Percentiles rank a stretch among this genome's conserved stretches.
Conservation (phyloP, 2,888 invertebrate species). For the Drosophila eohydei region DNA sequence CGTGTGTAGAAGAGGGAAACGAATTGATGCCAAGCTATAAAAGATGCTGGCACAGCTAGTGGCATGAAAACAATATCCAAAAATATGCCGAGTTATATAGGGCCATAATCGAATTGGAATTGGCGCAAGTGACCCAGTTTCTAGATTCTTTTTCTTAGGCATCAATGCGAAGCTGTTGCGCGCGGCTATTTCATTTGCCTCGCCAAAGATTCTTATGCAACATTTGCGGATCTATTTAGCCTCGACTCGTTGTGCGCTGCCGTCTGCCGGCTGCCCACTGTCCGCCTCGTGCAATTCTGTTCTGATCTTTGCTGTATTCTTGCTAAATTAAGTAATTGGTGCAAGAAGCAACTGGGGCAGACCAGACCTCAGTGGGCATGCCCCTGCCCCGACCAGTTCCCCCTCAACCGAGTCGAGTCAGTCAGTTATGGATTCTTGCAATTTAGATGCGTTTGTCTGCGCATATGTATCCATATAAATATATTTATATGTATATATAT, state of each 20-base stretch:
- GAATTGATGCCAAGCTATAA: background rate
- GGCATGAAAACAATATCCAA: background rate
- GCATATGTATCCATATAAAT: slow-evolving; percentile 27
- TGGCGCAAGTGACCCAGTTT: slow-evolving; percentile 61
- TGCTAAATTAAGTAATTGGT: slow-evolving; percentile 78
- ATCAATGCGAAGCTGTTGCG: slow-evolving; percentile 37
- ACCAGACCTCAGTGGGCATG: slow-evolving; percentile 14
- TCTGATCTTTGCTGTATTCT: slow-evolving; percentile 62
- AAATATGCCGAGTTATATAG: background rate
- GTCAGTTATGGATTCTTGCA: slow-evolving; percentile 60
- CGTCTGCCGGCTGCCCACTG: slow-evolving; percentile 2
- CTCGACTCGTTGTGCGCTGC: slow-evolving; percentile 8
- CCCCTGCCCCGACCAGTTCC: background rate
- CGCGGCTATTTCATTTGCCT: slow-evolving; percentile 9
- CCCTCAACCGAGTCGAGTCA: slow-evolving; percentile 2
- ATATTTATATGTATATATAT: background rate
- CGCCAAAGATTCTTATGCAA: slow-evolving; percentile 62
- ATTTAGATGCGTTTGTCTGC: slow-evolving; percentile 61
- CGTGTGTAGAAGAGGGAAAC: background rate
- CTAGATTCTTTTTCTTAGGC: slow-evolving; percentile 12
- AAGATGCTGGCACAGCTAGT: slow-evolving; percentile 3
- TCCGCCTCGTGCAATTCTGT: slow-evolving; percentile 8
- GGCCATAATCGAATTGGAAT: slow-evolving; percentile 9
- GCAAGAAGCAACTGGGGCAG: slow-evolving; percentile 54
- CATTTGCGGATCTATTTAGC: slow-evolving; percentile 59